phyloP scores from a whole-genome alignment of 2,797 vertebrate genomes.

The Cynodonichthys magdalenae region DNA sequence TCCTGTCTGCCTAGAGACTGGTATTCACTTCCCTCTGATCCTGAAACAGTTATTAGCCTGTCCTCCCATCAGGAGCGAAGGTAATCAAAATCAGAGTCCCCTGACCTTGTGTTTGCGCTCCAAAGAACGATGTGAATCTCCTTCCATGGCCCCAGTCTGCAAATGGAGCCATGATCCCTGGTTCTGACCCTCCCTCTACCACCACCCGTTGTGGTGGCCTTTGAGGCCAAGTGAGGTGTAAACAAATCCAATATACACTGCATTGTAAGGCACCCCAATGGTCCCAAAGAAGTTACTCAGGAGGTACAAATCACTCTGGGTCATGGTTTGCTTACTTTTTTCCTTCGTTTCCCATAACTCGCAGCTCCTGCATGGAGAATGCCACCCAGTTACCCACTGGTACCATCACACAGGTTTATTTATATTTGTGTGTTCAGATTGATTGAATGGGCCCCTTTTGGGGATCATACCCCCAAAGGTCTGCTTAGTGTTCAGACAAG shows the following conservation, averaged over 20 bases:
- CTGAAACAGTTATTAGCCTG: conserved; percentile 60
- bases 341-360: conserved; percentile 56
- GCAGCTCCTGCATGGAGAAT: conserved; percentile 15
- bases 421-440: conserved; percentile 67
- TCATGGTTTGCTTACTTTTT: conserved; percentile 77
- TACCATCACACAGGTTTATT: conserved; percentile 70
- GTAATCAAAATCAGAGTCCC: conserved; percentile 32
- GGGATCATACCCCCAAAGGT: conserved; percentile 53
- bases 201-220: conserved; percentile 70
- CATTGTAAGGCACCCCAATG: conserved; percentile 71
- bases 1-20: conserved; percentile 48
- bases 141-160: conserved; percentile 60
- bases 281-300: conserved; percentile 70
- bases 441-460: conserved; percentile 69
- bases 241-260: conserved; percentile 81
- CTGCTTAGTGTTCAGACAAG: conserved; percentile 66
- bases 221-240: conserved; percentile 82
- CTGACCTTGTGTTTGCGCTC: conserved; percentile 60
- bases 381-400: conserved; percentile 46
- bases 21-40: conserved; percentile 53
- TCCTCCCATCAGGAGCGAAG: conserved; percentile 45
- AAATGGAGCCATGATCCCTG: conserved; percentile 73
- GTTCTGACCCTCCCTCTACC: conserved; percentile 66
- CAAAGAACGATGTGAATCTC: conserved; percentile 46
- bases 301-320: conserved; percentile 71